phyloP scores from a whole-genome alignment of 1,140 invertebrate species.

The Drosophila tropicalis region DNA sequence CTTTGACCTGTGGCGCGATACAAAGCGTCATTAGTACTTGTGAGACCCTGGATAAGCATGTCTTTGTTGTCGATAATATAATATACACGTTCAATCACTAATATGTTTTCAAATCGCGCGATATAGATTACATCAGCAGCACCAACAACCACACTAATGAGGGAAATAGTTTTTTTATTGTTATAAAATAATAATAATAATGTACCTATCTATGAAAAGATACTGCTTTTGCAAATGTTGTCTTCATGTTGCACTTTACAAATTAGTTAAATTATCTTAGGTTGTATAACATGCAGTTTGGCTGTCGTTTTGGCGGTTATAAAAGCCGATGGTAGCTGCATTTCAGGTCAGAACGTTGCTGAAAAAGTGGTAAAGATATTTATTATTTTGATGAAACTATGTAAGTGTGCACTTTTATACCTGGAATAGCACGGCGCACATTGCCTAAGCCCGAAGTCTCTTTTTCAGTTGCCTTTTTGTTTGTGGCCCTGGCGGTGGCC shows the following conservation, averaged over 20 bases:
- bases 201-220: neutral
- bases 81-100: neutral
- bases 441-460: neutral
- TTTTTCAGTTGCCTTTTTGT: constrained; percentile 47
- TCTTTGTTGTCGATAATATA: constrained; percentile 15
- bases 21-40: constrained; percentile 24
- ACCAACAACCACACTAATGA: neutral
- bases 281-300: neutral
- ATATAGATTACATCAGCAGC: neutral
- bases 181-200: neutral
- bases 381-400: constrained; percentile 53
- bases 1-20: constrained; percentile 44
- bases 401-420: constrained; percentile 43
- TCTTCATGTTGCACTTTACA: constrained; percentile 33
- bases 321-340: constrained; percentile 41
- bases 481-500: constrained; percentile 46
- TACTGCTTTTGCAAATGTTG: neutral
- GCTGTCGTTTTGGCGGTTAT: constrained; percentile 21
- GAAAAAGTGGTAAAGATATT: constrained; percentile 59
- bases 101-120: neutral
- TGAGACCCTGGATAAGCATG: neutral
- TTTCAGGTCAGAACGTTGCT: constrained; percentile 31
- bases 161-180: neutral
- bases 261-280: constrained; percentile 37
- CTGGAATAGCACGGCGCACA: neutral